phyloP scores from a whole-genome alignment of 1,140 invertebrate species.

The Hyphantria cunea region DNA sequence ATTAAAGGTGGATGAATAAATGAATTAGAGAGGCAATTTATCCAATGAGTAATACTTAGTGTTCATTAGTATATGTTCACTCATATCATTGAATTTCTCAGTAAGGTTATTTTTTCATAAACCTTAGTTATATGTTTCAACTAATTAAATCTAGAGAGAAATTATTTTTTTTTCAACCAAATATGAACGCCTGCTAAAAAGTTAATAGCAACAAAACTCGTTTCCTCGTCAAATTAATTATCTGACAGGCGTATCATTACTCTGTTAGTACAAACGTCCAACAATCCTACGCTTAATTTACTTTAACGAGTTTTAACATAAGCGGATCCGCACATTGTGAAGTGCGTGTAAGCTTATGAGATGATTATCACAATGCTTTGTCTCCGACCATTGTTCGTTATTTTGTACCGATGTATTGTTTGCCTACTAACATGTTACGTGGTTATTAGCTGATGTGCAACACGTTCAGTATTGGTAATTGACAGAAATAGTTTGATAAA shows the following conservation, averaged over 20 bases:
- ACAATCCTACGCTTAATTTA: conserved; percentile 21
- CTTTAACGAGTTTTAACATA: conserved; percentile 12
- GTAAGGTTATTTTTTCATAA: no score
- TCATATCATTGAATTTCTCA: no score
- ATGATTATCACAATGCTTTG: conserved; percentile 9
- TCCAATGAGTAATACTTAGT: no score
- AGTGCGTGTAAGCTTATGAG: background rate
- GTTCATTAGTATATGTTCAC: no score
- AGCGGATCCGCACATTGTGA: conserved; percentile 1
- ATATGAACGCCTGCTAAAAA: conserved; percentile 10
- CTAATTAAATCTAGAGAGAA: no score
- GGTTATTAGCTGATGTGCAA: no score
- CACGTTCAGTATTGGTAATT: no score
- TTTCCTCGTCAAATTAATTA: conserved; percentile 16
- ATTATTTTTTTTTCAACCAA: no score
- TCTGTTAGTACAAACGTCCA: background rate
- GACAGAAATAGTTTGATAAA: no score
- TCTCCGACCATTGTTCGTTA: conserved; percentile 1
- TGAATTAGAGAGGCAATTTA: no score
- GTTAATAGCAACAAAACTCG: conserved; percentile 11
- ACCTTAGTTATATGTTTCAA: no score
- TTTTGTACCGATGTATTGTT: background rate
- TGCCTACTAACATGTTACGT: background rate
- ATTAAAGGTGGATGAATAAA: no score
- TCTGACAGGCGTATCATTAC: conserved; percentile 17